Evolutionary conservation across 37 sponge, comb jelly and placozoan genomes (phyloP).

Genomic region (Bolinopsis microptera): DNA sequence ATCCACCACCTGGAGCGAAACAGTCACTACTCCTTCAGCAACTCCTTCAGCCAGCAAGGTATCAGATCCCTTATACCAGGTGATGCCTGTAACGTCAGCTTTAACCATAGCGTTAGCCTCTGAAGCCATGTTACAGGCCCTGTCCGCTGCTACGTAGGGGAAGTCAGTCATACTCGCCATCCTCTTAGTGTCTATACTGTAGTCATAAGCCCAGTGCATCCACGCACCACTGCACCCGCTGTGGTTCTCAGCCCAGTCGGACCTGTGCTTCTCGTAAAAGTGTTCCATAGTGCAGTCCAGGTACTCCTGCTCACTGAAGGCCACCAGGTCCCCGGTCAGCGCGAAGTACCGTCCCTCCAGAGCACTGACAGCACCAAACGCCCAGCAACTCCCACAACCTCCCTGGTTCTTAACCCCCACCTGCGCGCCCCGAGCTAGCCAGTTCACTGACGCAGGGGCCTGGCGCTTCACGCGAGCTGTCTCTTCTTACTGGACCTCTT

Average conservation of each 20-base stretch:
- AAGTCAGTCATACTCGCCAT: not conserved
- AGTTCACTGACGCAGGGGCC: not conserved
- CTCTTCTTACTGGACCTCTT: not conserved
- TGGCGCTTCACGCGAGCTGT: not conserved
- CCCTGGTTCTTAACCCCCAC: constrained; percentile 3
- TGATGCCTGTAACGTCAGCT: not conserved
- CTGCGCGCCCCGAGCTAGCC: not conserved
- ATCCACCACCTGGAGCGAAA: not conserved
- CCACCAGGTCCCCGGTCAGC: not conserved
- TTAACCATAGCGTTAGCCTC: not conserved
- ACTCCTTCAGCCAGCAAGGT: not conserved
- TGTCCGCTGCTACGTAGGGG: not conserved
- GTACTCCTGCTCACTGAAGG: constrained; percentile 33
- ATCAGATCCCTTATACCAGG: not conserved
- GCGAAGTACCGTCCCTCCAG: not conserved
- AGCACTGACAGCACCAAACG: constrained; percentile 2
- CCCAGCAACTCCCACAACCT: constrained; percentile 10
- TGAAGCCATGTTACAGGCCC: not conserved
- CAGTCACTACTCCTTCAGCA: not conserved
- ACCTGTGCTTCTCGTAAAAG: not conserved
- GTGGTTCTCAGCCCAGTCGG: constrained; percentile 10
- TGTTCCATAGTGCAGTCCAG: constrained; percentile 22
- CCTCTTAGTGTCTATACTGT: not conserved
- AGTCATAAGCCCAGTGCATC: constrained; percentile 54
- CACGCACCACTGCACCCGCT: constrained; percentile 33